phyloP scores from a whole-genome alignment of 2,888 invertebrate species.

The Spodoptera littoralis region DNA sequence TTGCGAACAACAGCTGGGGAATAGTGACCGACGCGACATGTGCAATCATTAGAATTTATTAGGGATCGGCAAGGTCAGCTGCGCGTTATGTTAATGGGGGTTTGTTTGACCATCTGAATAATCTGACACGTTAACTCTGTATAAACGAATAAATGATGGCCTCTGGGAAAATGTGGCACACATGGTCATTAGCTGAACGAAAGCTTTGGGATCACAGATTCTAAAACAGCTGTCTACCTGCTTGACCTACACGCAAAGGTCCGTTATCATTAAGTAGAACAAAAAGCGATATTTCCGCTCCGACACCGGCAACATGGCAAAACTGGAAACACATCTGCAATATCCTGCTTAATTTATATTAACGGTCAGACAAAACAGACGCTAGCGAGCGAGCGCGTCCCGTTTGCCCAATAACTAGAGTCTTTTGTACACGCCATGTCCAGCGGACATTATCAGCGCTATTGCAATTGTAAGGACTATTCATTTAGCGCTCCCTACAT shows the following conservation, averaged over 20 bases:
- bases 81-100: constrained; percentile 76
- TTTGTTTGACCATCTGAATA: constrained; percentile 74
- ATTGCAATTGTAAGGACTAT: constrained; percentile 46
- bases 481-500: constrained; percentile 25
- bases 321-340: constrained; percentile 78
- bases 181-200: constrained; percentile 64
- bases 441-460: constrained; percentile 50
- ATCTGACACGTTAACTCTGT: constrained; percentile 56
- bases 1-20: constrained; percentile 76
- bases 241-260: constrained; percentile 72
- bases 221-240: constrained; percentile 79
- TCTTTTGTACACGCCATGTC: constrained; percentile 51
- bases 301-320: constrained; percentile 71
- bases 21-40: constrained; percentile 76
- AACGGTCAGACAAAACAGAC: constrained; percentile 66
- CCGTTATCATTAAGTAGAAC: constrained; percentile 74
- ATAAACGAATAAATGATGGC: constrained; percentile 59
- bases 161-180: constrained; percentile 74
- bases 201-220: constrained; percentile 57
- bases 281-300: constrained; percentile 81
- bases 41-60: constrained; percentile 85
- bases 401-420: constrained; percentile 62
- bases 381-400: constrained; percentile 63
- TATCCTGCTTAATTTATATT: constrained; percentile 74
- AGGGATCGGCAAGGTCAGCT: constrained; percentile 82